Conservation (phyloP, 2,113 vertebrate genomes). For the Scomber colias region DNA sequence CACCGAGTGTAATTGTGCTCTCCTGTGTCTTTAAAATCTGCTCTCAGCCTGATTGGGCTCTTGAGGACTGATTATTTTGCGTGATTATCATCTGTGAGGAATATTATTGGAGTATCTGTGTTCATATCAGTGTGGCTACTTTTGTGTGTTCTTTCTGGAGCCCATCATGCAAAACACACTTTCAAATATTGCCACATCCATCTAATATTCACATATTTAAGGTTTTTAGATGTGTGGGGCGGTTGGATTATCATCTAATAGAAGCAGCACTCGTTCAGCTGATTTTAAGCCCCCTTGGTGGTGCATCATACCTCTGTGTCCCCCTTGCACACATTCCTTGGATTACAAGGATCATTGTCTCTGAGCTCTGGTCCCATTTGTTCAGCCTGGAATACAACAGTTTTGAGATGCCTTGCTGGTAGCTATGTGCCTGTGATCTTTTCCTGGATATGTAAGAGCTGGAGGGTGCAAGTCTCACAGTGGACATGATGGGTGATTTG, state of each 20-base stretch:
- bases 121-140: neutral
- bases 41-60: constrained; percentile 65
- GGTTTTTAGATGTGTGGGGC: neutral
- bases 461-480: constrained; percentile 5
- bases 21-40: constrained; percentile 24
- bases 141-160: constrained; percentile 2
- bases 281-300: constrained; percentile 28
- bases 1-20: constrained; percentile 41
- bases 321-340: constrained; percentile 54
- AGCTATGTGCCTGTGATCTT: constrained; percentile 31
- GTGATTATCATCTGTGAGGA: constrained; percentile 20
- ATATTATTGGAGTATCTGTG: constrained; percentile 7
- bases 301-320: constrained; percentile 32
- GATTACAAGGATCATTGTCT: constrained; percentile 69
- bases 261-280: constrained; percentile 14
- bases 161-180: constrained; percentile 22
- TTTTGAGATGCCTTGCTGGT: constrained; percentile 22
- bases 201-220: constrained; percentile 13
- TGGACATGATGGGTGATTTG: neutral
- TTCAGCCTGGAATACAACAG: constrained; percentile 62
- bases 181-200: neutral
- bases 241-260: constrained; percentile 30
- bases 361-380: constrained; percentile 73
- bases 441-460: constrained; percentile 15
- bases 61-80: constrained; percentile 46